Evolutionary conservation across 2,113 vertebrate species (phyloP), one percentile per base, ranked within the genome.

Genomic region (Setophaga petechia): DNA sequence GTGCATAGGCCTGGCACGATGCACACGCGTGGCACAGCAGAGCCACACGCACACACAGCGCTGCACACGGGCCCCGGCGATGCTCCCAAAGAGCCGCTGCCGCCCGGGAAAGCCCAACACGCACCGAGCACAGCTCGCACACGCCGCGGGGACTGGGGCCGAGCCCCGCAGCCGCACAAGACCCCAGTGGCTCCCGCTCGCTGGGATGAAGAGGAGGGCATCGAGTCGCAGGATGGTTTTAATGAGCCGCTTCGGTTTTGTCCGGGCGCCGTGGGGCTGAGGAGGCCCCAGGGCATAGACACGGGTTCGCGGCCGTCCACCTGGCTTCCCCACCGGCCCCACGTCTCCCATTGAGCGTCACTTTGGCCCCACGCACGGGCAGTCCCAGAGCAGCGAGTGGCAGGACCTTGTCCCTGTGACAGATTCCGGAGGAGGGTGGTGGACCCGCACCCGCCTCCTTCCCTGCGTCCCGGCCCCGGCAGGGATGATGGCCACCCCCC

Each of bases 211-310:
- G 6, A 8, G 10, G 3, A 33, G 23, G 12, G 11, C 16, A 22
- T 5, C 0, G 41, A 39, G 2, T 6, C 1, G 3, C n/a, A 7
- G 30, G 23, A 12, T 44, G 0, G 4, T 6, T 83, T 43, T 21
- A 30, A 35, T 4, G n/a, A 67, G 12, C 28, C 10, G 0, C 18
- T 46, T 43, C 5, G 1, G 23, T 49, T 66, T 57, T 79, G n/a
- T 37, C 6, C 22, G 33, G 23, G 27, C 5, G 23, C n/a, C 49
- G 31, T 44, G 43, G 4, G 10, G 11, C n/a, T 15, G 6, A 11
- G 7, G 18, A 33, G 47, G 12, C 9, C 17, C 3, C 20, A 5
- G 17, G 22, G 35, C 24, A 35, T 1, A 15, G 49, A 23, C 17
- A 4, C 10, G 5, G 24, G 20, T 15, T 14, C 2, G 4, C 12